Conservation (phyloP, 2,888 invertebrate genomes). For the Branchipolynoe longqiensis region DNA sequence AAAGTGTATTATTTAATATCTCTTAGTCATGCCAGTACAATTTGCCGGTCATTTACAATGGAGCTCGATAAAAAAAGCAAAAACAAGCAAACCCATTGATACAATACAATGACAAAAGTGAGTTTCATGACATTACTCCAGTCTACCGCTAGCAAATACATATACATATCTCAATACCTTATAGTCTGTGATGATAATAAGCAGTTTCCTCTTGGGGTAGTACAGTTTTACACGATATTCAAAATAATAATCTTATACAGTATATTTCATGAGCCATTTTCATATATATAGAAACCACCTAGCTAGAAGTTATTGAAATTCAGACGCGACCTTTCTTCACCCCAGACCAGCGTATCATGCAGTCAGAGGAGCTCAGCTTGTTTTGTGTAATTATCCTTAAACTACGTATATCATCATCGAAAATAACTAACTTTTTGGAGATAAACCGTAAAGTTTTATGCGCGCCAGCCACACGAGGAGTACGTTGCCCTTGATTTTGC, state of each 20-base stretch:
- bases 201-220: conserved; percentile 48
- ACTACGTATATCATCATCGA: conserved; percentile 44
- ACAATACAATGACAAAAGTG: conserved; percentile 60
- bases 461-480: conserved; percentile 40
- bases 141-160: conserved; percentile 55
- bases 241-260: conserved; percentile 56
- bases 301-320: conserved; percentile 38
- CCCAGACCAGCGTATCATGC: conserved; percentile 19
- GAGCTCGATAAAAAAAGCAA: conserved; percentile 60
- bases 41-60: conserved; percentile 55
- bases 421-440: conserved; percentile 16
- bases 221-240: conserved; percentile 57
- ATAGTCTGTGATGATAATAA: conserved; percentile 37
- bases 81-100: conserved; percentile 60
- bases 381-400: conserved; percentile 31
- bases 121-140: conserved; percentile 48
- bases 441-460: conserved; percentile 53
- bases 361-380: conserved; percentile 40
- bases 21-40: conserved; percentile 53
- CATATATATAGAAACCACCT: conserved; percentile 55
- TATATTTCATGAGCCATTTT: conserved; percentile 55
- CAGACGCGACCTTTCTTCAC: conserved; percentile 50
- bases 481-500: background rate
- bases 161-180: conserved; percentile 50
- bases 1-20: conserved; percentile 52